Evolutionary conservation across 2,113 vertebrate genomes (phyloP), one percentile per base, ranked within the genome.

Genomic region (Climacteris rufus): DNA sequence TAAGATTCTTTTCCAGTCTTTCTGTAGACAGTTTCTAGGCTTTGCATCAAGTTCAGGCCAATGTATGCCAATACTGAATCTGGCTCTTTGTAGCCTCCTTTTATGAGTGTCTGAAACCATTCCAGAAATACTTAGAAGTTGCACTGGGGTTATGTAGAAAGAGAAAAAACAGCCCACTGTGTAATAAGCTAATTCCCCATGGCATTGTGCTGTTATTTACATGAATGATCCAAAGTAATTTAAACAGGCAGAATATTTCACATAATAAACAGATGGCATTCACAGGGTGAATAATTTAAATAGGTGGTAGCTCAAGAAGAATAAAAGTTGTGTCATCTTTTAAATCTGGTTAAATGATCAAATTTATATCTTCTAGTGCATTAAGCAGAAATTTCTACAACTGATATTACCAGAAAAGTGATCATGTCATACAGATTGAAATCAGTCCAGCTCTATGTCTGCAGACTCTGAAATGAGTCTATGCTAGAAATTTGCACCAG

Each of bases 61-160:
- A 92, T 57, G 86, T 83, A 63, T 56, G 60, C 77, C 83, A 90
- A 12, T 42, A 57, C 49, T 89, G 85, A 89, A 68, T 78, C 86
- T 79, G 86, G 60, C 88, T 83, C 86, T 90, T 68, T 87, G 79
- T 78, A 90, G 56, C 37, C 45, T 92, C 72, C 31, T 11, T 92
- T 84, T 83, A 65, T 25, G 31, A 90, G 37, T 24, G 12, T 30
- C 69, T 96, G 88, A 93, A 95, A 50, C 37, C 71, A 92, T 90
- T 91, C 83, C 64, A 89, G 88, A 95, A 91, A 78, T 81, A 83
- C 87, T 95, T 78, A 86, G 37, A 89, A 92, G 27, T 25, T 47
- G 39, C 14, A 24, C 13, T 68, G 37, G 47, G 40, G 28, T 27
- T 90, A 57, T 22, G 44, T 25, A 75, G 66, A 85, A 93, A 79